Conservation (phyloP, 2,113 vertebrate genomes). For the Salvelinus sp. region DNA sequence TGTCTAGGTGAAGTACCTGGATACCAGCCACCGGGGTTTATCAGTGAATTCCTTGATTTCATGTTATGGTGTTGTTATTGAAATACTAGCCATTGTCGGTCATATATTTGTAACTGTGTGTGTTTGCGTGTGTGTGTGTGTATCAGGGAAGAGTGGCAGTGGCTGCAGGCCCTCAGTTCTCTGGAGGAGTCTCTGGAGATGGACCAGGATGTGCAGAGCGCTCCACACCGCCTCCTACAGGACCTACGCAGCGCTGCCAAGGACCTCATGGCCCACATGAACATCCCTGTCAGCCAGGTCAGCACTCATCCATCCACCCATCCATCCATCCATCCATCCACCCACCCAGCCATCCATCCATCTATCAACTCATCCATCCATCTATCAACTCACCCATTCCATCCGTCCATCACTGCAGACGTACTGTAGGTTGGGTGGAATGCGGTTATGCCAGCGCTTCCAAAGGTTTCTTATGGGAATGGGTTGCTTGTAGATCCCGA, state of each 20-base stretch:
- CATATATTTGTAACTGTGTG: constrained; percentile 10
- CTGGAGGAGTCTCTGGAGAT: constrained; percentile 72
- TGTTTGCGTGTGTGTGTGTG: constrained; percentile 1
- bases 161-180: constrained; percentile 80
- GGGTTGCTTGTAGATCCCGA: no score
- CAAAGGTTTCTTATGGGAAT: no score
- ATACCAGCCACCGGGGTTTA: no score
- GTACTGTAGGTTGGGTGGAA: no score
- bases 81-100: background rate
- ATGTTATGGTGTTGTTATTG: background rate
- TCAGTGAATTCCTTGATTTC: no score
- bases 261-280: constrained; percentile 82
- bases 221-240: constrained; percentile 78
- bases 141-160: constrained; percentile 88
- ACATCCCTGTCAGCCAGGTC: constrained; percentile 84
- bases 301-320: background rate
- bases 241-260: constrained; percentile 81
- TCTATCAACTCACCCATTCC: no score
- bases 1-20: constrained; percentile 78
- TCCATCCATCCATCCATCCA: background rate
- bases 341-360: no score
- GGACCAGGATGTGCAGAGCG: constrained; percentile 71
- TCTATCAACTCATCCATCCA: no score
- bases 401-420: background rate
- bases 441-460: no score